Evolutionary conservation across 1,140 invertebrate genomes (phyloP).

Genomic region (Hesperophylax magnus): DNA sequence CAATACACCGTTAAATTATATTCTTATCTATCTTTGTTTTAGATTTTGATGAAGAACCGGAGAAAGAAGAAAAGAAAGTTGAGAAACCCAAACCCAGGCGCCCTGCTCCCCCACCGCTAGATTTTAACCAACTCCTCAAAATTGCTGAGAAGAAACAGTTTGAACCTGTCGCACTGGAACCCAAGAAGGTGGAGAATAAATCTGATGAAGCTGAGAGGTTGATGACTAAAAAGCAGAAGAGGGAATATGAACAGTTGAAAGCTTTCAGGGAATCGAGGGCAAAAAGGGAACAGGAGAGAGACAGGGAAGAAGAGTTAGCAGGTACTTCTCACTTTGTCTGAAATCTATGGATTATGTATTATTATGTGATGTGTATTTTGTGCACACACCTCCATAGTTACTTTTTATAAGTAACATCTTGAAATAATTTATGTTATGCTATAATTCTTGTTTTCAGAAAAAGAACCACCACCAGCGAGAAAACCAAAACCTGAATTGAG

Average conservation of each 20-base stretch:
- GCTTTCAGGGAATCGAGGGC: constrained; percentile 56
- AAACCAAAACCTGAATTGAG: constrained; percentile 41
- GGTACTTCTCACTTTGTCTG: too few relatives aligned
- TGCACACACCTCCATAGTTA: too few relatives aligned
- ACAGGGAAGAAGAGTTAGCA: neutral
- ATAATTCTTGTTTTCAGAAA: constrained; percentile 37
- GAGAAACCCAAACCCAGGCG: constrained; percentile 74
- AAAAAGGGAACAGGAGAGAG: constrained; percentile 48
- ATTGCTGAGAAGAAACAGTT: constrained; percentile 87
- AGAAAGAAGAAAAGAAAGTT: constrained; percentile 66
- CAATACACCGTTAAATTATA: too few relatives aligned
- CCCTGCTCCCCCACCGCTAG: constrained; percentile 78
- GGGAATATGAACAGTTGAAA: constrained; percentile 78
- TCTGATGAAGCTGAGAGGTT: constrained; percentile 76
- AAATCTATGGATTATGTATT: too few relatives aligned
- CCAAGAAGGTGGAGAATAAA: constrained; percentile 72
- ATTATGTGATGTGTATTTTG: too few relatives aligned
- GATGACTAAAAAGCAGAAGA: constrained; percentile 86
- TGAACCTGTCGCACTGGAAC: constrained; percentile 79
- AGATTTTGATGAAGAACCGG: constrained; percentile 60
- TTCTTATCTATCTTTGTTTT: neutral
- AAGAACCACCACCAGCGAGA: constrained; percentile 12
- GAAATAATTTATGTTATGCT: too few relatives aligned
- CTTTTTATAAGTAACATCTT: too few relatives aligned
- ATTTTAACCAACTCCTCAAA: constrained; percentile 82